Evolutionary conservation across 1,140 invertebrate species (phyloP), one percentile per base, ranked within the genome.

Genomic region (Panulirus ornatus): DNA sequence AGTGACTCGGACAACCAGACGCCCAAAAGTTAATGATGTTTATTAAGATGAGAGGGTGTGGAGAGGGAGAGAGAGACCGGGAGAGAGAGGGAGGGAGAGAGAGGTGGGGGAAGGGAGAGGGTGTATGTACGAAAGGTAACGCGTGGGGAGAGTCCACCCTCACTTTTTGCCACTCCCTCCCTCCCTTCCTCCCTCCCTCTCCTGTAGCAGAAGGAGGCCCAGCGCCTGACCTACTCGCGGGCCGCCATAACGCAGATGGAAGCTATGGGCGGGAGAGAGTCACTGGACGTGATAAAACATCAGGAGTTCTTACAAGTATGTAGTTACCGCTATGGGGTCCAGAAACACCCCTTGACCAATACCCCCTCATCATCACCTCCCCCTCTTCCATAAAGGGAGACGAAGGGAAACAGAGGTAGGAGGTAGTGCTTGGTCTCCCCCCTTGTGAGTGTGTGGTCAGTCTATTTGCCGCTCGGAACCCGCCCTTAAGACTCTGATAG

Each of bases 201-300:
- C n/a, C n/a, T n/a, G n/a, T n/a, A n/a, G n/a, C n/a, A n/a, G n/a
- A n/a, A n/a, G n/a, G n/a, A n/a, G n/a, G n/a, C n/a, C n/a, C n/a
- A n/a, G n/a, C n/a, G n/a, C n/a, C n/a, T n/a, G n/a, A n/a, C n/a
- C n/a, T n/a, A n/a, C n/a, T n/a, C n/a, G n/a, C n/a, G n/a, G n/a
- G n/a, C n/a, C n/a, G n/a, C n/a, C n/a, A n/a, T n/a, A n/a, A n/a
- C 22, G n/a, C 22, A 73, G 19, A 6, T 6, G 30, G 63, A 66
- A 6, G 63, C 5, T 8, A 66, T 8, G 22, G 63, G 63, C 5
- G 22, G 30, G 63, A 5, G 63, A 30, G 63, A 22, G 63, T 8
- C 5, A 19, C 2, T 19, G 22, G 63, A 11, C 54, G 47, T 51
- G 54, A 86, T 86, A 86, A 86, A 86, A 86, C 84, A 86, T 86